Base-by-base conservation (phyloP, 2,888 invertebrate genomes). In the Sepiola atlantica region DNA sequence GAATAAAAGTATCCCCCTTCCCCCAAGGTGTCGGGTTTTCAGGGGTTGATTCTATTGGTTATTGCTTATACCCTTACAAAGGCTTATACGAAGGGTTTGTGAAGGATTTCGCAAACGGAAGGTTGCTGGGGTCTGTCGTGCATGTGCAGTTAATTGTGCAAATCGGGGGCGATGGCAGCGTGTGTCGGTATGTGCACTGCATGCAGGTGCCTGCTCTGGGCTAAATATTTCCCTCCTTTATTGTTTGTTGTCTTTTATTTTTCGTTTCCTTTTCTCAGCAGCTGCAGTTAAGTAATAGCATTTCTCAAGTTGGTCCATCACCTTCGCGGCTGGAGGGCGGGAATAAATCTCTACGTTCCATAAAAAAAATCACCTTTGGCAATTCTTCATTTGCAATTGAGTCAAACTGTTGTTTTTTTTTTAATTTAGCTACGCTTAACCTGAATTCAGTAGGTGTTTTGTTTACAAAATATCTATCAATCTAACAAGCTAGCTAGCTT, bases 291-390 rank as follows among this genome's bases (percentile, higher is more conserved):
- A 61, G 61, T 61, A 61, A 61, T 61, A 61, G 61, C 61, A 61
- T 61, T 61, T 61, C 61, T 61, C 61, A 61, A 61, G 61, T 61
- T 61, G 61, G 61, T 61, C 61, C 61, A 61, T 61, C 61, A 61
- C 61, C 10, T 61, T 61, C 61, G 21, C 24, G 10, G 24, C 24
- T 61, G 61, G 61, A 24, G 24, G 61, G 61, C 61, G 61, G 10
- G 10, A 61, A 61, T 61, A 61, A 61, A 61, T 61, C 61, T 61
- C 8, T 21, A 24, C 28, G 21, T 61, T 28, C 10, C 61, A 61
- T 21, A 61, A 61, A 61, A 24, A 28, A 45, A 45, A 45, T 45
- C 45, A 21, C 24, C 61, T 1, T 21, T 24, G 61, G 61, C 61
- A 61, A 28, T 61, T 61, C 61, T 61, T 61, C 61, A 61, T 61